Percentiles rank a stretch among this genome's conserved stretches.
Evolutionary conservation across 1,140 invertebrate species (phyloP).

Genomic region (Trichonephila inaurata): DNA sequence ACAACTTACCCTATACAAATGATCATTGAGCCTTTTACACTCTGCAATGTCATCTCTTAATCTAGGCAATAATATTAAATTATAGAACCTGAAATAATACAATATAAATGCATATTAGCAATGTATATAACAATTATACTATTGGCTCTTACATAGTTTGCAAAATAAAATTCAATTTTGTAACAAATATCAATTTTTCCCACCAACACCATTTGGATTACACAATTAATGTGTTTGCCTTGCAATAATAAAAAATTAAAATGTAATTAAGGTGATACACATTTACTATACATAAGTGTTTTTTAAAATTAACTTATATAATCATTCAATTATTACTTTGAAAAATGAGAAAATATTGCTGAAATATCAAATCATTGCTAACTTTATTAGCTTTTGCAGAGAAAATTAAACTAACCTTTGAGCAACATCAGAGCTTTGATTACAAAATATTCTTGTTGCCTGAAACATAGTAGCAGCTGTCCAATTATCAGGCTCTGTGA

Average conservation of each 20-base stretch:
- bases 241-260: too few relatives aligned
- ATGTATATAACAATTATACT: neutral
- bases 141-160: neutral
- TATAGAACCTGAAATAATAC: conserved; percentile 87
- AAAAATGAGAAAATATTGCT: too few relatives aligned
- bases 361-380: neutral
- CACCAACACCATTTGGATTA: too few relatives aligned
- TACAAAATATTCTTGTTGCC: conserved; percentile 96
- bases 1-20: conserved; percentile 89
- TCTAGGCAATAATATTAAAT: conserved; percentile 94
- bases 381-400: neutral
- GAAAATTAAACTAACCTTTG: conserved; percentile 84
- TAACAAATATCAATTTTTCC: too few relatives aligned
- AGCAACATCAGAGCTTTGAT: conserved; percentile 97
- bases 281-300: too few relatives aligned
- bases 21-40: conserved; percentile 97
- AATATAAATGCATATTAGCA: neutral
- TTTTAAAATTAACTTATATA: too few relatives aligned
- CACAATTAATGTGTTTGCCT: too few relatives aligned
- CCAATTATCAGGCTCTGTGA: conserved; percentile 87
- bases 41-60: conserved; percentile 97
- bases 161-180: too few relatives aligned
- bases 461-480: conserved; percentile 97
- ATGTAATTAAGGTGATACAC: too few relatives aligned
- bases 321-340: too few relatives aligned